Evolutionary conservation across 2,113 vertebrate genomes (phyloP).

Genomic region (Balaeniceps rex): DNA sequence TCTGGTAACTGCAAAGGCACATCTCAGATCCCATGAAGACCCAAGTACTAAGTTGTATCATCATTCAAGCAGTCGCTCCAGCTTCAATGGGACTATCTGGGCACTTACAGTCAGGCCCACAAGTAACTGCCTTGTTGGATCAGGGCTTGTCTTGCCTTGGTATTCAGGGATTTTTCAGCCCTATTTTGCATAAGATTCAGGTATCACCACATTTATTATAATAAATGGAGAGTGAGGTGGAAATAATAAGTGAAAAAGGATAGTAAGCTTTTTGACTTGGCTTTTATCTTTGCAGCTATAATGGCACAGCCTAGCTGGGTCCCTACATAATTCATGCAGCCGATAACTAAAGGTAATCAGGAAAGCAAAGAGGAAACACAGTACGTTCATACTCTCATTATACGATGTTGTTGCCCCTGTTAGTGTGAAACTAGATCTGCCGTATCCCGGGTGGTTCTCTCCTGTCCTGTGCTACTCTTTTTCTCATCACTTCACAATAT

Average conservation of each 20-base stretch:
- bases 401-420: background rate
- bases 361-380: background rate
- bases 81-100: background rate
- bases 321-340: background rate
- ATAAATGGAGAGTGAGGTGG: background rate
- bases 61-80: background rate
- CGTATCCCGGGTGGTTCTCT: background rate
- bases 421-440: background rate
- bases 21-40: background rate
- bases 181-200: background rate
- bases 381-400: background rate
- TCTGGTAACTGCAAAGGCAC: background rate
- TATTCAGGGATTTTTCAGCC: background rate
- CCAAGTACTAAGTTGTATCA: background rate
- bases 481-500: background rate
- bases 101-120: background rate
- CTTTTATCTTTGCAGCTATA: background rate
- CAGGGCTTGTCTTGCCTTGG: background rate
- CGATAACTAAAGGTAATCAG: background rate
- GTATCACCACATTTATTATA: background rate
- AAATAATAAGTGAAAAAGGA: background rate
- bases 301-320: background rate
- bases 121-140: background rate
- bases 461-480: background rate
- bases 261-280: background rate